phyloP scores from a whole-genome alignment of 1,140 invertebrate species.

The Whitmania pigra region DNA sequence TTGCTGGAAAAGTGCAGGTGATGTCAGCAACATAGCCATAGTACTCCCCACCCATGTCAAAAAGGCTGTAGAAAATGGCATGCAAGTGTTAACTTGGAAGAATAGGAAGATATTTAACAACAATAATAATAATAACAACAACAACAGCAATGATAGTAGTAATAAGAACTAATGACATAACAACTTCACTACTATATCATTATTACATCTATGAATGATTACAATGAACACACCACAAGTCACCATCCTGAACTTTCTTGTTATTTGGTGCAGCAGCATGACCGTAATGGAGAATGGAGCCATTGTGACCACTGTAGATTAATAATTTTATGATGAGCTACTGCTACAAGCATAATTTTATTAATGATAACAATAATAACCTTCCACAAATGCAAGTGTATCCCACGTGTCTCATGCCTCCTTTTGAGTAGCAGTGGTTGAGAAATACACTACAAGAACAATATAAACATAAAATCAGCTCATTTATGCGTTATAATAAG shows the following conservation, averaged over 20 bases:
- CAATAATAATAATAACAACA: no score
- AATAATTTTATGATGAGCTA: neutral
- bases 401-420: conserved; percentile 63
- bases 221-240: conserved; percentile 57
- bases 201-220: no score
- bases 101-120: no score
- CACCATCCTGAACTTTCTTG: conserved; percentile 63
- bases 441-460: conserved; percentile 56
- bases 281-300: conserved; percentile 84
- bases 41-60: conserved; percentile 97
- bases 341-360: neutral
- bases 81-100: no score
- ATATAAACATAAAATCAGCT: conserved; percentile 15
- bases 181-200: no score
- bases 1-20: conserved; percentile 85
- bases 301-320: conserved; percentile 59
- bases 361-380: conserved; percentile 31
- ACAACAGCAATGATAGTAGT: no score
- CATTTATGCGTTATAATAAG: neutral
- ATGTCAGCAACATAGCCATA: conserved; percentile 93
- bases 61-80: conserved; percentile 57
- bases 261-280: conserved; percentile 87
- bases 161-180: no score
- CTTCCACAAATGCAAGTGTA: conserved; percentile 87
- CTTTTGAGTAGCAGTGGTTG: conserved; percentile 62